phyloP scores from a whole-genome alignment of 2,888 invertebrate species.

The Aphrophora alni region DNA sequence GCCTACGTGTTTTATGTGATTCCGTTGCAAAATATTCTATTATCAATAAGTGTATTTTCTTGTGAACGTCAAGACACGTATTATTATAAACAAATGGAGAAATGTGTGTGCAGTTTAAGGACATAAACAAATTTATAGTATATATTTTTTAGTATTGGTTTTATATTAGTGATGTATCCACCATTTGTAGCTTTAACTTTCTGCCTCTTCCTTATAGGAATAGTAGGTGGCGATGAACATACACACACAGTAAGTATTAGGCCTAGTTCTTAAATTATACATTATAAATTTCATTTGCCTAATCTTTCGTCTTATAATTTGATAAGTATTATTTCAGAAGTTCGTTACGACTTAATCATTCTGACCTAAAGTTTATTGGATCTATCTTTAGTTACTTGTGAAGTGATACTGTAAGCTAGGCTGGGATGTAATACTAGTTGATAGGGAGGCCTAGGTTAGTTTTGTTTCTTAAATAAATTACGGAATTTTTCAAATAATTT shows the following conservation, averaged over 20 bases:
- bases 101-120: background rate
- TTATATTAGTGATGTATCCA: background rate
- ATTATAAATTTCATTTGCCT: too few species aligned
- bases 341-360: too few species aligned
- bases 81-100: background rate
- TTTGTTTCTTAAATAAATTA: too few species aligned
- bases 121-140: background rate
- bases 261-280: background rate
- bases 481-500: too few species aligned
- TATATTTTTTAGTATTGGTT: background rate
- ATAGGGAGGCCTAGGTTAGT: too few species aligned
- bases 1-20: background rate
- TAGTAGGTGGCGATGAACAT: conserved; percentile 71
- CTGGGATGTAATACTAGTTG: too few species aligned
- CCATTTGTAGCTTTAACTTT: background rate
- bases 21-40: background rate
- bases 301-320: too few species aligned
- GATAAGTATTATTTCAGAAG: too few species aligned
- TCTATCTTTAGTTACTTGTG: too few species aligned
- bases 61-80: conserved; percentile 1
- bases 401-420: too few species aligned
- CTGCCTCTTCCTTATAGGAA: conserved; percentile 1
- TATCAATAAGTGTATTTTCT: background rate
- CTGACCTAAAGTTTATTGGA: too few species aligned
- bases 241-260: conserved; percentile 69